Evolutionary conservation across 2,888 invertebrate genomes (phyloP), one percentile per base, ranked within the genome.

Genomic region (Hypolimnas misippus): DNA sequence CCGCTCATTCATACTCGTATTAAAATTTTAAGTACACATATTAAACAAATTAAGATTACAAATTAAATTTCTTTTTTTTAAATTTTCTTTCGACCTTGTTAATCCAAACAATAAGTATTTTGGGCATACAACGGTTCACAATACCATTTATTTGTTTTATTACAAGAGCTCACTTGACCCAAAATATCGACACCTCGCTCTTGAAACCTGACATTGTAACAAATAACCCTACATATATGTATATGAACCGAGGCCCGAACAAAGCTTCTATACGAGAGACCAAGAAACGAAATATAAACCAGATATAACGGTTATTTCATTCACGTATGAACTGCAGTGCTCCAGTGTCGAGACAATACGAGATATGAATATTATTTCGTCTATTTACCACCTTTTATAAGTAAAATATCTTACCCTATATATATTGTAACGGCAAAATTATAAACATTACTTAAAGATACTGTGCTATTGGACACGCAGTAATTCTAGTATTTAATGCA

Each of bases 221-320:
- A 10, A 14, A 2, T 1, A 14, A n/a, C 14, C 49, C 38, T 49
- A 58, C 21, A 58, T 63, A 58, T 17, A 58, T 63, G 49, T 61
- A 57, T 56, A 57, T 62, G 21, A 55, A n/a, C 14, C 17, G 35
- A 52, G 38, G 38, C 21, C 29, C 3, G 29, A 40, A 53, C 17
- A 64, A 60, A 35, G 46, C 52, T 40, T 35, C 12, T 61, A 35
- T 7, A 56, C 60, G 42, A 44, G 33, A 52, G 46, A 54, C 40
- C 7, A 17, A 44, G 33, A 54, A 50, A 58, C n/a, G 17, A 21
- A 54, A 29, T 44, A 31, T 56, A 38, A 42, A 52, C 63, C 58
- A 38, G 38, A 35, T 16, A 17, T 59, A 63, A 63, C 63, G 49
- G 65, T 40, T 59, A 66, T 63, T 66, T 63, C 63, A 63, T 63